Percentiles rank a stretch among this genome's conserved stretches.
These are phyloP conservation scores for Artemia franciscana DNA, from an alignment of 1,140 invertebrate genomes.

Conservation along the genomic window DNA sequence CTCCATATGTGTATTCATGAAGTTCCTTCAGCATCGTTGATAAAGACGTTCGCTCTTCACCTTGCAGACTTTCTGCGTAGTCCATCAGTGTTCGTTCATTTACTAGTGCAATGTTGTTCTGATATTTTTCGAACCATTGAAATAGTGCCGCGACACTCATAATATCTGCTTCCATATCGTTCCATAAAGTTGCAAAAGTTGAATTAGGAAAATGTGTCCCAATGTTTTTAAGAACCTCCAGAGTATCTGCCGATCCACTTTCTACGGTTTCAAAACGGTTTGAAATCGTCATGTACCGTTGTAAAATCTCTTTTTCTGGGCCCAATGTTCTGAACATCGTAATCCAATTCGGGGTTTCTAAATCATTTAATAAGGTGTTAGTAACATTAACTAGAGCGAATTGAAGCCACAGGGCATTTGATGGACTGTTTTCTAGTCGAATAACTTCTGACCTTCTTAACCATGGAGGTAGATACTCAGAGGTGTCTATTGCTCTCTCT, in stretches of 20 bases:
- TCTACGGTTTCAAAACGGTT: conserved; percentile 5
- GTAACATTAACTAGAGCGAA: conserved; percentile 5
- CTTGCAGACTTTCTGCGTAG: conserved; percentile 7
- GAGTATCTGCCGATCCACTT: background rate
- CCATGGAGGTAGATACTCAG: background rate
- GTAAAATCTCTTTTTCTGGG: conserved; percentile 7
- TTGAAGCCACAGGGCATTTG: conserved; percentile 3
- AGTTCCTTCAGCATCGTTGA: background rate
- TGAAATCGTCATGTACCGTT: conserved; percentile 4
- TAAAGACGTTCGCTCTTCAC: background rate
- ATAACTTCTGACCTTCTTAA: background rate
- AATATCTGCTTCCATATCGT: conserved; percentile 1
- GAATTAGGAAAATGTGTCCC: background rate
- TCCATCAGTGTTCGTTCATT: conserved; percentile 7
- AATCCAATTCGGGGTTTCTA: conserved; percentile 4
- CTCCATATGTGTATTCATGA: background rate
- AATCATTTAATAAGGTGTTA: conserved; percentile 2
- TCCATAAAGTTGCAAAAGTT: background rate
- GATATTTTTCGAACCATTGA: conserved; percentile 9
- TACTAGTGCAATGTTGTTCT: conserved; percentile 4
- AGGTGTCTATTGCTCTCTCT: background rate
- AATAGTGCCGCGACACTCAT: background rate
- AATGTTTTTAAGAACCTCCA: background rate
- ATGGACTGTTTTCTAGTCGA: background rate
- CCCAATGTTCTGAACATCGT: conserved; percentile 7